A percentile compares a stretch with the other conserved stretches of the same genome.
These are phyloP conservation scores for Gorsachius magnificus DNA, from an alignment of 2,797 vertebrate species.

Conservation along the genomic window DNA sequence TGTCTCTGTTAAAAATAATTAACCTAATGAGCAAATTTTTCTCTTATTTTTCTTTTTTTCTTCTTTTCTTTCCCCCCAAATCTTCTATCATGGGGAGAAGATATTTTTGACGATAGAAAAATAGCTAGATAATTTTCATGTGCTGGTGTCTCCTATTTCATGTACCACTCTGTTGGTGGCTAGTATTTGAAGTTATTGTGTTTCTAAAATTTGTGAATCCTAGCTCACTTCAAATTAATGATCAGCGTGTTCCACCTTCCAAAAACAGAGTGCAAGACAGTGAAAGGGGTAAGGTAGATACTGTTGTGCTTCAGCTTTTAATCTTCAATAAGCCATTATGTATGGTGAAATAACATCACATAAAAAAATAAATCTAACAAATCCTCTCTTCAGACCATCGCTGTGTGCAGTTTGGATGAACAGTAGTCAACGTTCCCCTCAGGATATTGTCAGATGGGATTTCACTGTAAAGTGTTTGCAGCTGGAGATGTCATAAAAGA, in stretches of 20 bases:
- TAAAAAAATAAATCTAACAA: neutral
- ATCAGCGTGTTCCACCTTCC: neutral
- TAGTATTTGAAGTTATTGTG: neutral
- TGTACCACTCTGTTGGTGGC: neutral
- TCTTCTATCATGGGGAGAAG: neutral
- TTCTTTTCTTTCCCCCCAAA: no score
- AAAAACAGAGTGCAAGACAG: neutral
- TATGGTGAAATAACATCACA: neutral
- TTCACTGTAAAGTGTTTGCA: constrained; percentile 59
- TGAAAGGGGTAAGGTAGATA: neutral
- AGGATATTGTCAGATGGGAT: constrained; percentile 47
- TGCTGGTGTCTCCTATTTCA: neutral
- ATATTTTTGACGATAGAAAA: neutral
- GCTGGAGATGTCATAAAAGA: constrained; percentile 60
- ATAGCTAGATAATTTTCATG: neutral
- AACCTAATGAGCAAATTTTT: neutral
- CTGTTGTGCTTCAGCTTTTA: neutral
- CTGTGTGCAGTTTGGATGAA: neutral
- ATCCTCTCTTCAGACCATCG: neutral
- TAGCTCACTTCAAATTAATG: neutral
- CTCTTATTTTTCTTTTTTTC: no score
- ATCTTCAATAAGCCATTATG: neutral
- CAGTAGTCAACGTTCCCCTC: constrained; percentile 41
- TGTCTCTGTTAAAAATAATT: neutral
- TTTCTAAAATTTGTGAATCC: neutral